A percentile compares a stretch with the other conserved stretches of the same genome.
phyloP scores from a whole-genome alignment of 2,797 vertebrate species.

The Anomalospiza imberbis region DNA sequence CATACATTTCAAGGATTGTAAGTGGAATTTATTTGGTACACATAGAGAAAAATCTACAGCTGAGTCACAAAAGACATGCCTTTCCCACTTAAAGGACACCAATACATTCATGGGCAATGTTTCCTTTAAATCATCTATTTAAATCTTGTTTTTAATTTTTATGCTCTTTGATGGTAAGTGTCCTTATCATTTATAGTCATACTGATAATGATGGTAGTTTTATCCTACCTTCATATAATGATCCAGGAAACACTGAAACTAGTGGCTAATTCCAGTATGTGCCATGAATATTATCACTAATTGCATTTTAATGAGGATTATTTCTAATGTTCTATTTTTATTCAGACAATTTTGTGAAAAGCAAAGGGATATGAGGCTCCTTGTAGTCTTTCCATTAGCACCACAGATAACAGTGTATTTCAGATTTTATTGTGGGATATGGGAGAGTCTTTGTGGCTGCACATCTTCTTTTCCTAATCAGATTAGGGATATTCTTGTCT shows the following conservation, averaged over 20 bases:
- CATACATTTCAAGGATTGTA: slow-evolving; percentile 9
- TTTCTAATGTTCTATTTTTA: neutral
- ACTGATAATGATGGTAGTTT: neutral
- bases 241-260: neutral
- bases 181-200: neutral
- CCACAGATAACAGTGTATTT: neutral
- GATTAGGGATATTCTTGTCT: neutral
- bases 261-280: neutral
- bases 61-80: neutral
- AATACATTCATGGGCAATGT: neutral
- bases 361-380: neutral
- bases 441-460: neutral
- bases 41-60: neutral
- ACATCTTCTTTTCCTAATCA: neutral
- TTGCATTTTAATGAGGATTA: neutral
- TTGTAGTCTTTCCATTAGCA: neutral
- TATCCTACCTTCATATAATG: neutral
- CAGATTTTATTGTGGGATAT: neutral
- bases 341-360: neutral
- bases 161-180: neutral
- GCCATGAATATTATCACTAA: neutral
- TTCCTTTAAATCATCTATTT: neutral
- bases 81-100: neutral
- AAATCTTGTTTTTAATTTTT: neutral
- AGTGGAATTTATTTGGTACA: neutral